Evolutionary conservation across 2,888 invertebrate genomes (phyloP).

Genomic region (Pseudococcus longispinus): DNA sequence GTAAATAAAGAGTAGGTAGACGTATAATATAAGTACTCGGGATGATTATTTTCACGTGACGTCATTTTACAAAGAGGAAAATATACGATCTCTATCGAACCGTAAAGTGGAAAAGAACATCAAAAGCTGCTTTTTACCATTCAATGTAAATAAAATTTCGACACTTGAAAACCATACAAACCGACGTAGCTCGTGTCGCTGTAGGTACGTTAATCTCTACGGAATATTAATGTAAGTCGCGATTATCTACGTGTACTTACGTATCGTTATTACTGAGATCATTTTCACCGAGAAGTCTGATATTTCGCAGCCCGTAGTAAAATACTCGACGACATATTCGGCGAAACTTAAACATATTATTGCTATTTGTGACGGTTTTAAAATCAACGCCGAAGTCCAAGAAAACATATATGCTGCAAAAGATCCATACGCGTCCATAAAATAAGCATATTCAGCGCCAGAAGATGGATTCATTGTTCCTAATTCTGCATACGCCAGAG

Average conservation of each 20-base stretch:
- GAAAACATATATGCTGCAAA: conserved; percentile 91
- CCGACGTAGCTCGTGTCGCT: background rate
- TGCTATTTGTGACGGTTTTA: conserved; percentile 93
- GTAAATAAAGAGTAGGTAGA: conserved; percentile 1
- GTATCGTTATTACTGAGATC: conserved; percentile 85
- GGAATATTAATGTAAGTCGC: background rate
- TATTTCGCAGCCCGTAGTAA: conserved; percentile 85
- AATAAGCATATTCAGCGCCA: conserved; percentile 94
- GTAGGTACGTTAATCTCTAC: background rate
- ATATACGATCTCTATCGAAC: conserved; percentile 24
- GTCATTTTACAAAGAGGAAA: background rate
- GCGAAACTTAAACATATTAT: conserved; percentile 93
- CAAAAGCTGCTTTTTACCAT: conserved; percentile 1
- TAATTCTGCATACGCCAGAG: conserved; percentile 90
- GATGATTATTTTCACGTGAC: conserved; percentile 14
- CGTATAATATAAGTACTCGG: background rate
- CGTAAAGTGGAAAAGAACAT: conserved; percentile 2
- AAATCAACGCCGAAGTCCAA: conserved; percentile 90
- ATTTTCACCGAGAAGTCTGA: conserved; percentile 84
- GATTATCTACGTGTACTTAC: conserved; percentile 65
- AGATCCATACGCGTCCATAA: conserved; percentile 93
- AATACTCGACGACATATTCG: conserved; percentile 91
- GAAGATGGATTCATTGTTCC: conserved; percentile 96
- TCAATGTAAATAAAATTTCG: conserved; percentile 18
- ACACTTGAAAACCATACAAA: background rate